Evolutionary conservation across 2,797 vertebrate genomes (phyloP).

Genomic region (Rhinella marina): DNA sequence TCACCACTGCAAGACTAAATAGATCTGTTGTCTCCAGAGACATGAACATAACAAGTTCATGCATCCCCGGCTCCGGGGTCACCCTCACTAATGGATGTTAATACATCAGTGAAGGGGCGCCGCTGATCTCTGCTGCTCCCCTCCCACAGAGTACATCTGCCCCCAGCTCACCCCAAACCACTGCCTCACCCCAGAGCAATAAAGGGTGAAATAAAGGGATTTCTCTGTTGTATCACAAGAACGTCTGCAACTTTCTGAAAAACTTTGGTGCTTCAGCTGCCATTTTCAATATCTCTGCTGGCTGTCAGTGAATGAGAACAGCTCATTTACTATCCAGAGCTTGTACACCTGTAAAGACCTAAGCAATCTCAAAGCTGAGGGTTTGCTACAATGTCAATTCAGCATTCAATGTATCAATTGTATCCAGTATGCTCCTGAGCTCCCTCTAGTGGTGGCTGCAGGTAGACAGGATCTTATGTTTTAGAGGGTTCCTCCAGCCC

Average conservation of each 20-base stretch:
- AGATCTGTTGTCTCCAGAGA: slow-evolving; percentile 16
- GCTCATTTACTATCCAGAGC: too few relatives aligned
- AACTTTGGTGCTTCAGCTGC: not conserved
- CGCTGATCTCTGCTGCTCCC: not conserved
- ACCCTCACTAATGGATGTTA: not conserved
- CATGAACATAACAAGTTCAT: not conserved
- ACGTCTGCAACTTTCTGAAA: too few relatives aligned
- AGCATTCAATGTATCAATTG: too few relatives aligned
- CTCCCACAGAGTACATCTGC: not conserved
- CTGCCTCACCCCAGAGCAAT: too few relatives aligned
- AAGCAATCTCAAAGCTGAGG: not conserved
- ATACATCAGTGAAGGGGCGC: not conserved
- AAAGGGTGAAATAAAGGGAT: too few relatives aligned
- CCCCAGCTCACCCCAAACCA: not conserved
- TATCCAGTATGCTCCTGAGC: too few relatives aligned
- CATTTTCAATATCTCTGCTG: not conserved
- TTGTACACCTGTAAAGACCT: too few relatives aligned
- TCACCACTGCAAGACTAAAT: slow-evolving; percentile 15
- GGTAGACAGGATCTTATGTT: too few relatives aligned
- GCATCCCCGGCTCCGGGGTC: not conserved
- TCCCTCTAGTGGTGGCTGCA: too few relatives aligned
- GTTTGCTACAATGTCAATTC: too few relatives aligned
- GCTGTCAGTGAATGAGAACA: not conserved
- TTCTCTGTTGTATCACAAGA: too few relatives aligned
- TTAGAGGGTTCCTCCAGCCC: too few relatives aligned